Base-by-base conservation (phyloP, 2,797 vertebrate genomes). In the Perdix hodgsoniae region DNA sequence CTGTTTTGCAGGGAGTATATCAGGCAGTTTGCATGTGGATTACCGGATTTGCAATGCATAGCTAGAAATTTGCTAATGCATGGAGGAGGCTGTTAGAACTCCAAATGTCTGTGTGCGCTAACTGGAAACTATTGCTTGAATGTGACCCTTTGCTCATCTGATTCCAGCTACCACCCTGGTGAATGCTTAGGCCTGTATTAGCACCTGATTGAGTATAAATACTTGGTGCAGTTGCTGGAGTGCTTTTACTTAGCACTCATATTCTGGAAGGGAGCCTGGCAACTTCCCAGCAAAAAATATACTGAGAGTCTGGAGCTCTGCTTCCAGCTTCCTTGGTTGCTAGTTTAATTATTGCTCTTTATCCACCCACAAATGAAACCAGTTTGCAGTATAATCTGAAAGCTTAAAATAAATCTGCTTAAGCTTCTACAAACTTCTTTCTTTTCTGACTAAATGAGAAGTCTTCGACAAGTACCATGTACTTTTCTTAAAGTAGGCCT, bases 281-380 rank as follows among this genome's bases (percentile, higher is more conserved):
- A 61, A 40, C 44, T 65, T 54, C 83, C 67, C 83, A 88, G 4
- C 16, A 75, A 84, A 54, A 83, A 88, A 56, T 73, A 42, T 65
- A 44, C 29, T 4, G 3, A 26, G 80, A 77, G 77, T 82, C 72
- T 69, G 83, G 81, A 90, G 60, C n/a, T 91, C 61, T 91, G 56
- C 78, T 94, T 92, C 44, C 35, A 92, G 35, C 66, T 26, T 93
- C 27, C 67, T 87, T 95, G 60, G 59, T 59, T 90, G 61, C 78
- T 86, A 35, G 90, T 93, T 96, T 91, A 84, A 93, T 95, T 95
- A 88, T 40, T 96, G 65, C 88, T 91, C 27, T 95, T 91, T 52
- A 71, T 85, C 92, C 86, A 83, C 92, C 92, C 86, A 92, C 93
- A 92, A 82, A 83, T 74, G 64, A 92, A 96, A 90, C 47, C 47